Conservation (phyloP, 2,797 vertebrate genomes). For the Vireo griseus region DNA sequence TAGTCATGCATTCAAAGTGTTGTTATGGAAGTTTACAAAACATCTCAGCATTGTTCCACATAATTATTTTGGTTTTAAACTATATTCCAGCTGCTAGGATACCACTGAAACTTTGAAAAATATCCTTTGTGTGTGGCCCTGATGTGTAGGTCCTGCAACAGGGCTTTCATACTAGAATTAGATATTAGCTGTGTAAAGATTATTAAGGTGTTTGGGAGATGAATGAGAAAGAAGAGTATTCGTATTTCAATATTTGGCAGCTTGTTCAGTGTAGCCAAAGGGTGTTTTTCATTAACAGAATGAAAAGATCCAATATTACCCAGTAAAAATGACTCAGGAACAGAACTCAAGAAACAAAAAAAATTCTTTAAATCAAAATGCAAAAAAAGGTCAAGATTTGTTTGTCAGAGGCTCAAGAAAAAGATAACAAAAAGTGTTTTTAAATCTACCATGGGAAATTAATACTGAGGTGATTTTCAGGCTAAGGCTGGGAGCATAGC, state of each 20-base stretch:
- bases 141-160: not conserved
- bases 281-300: not conserved
- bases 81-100: not conserved
- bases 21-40: not conserved
- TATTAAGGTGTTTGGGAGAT: not conserved
- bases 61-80: not conserved
- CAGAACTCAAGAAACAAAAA: not conserved
- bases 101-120: not conserved
- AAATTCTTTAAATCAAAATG: not conserved
- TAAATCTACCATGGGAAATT: slow-evolving; percentile 66
- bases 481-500: slow-evolving; percentile 47
- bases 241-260: not conserved
- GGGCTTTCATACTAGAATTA: not conserved
- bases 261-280: not conserved
- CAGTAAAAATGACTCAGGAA: not conserved
- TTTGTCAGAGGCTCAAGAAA: slow-evolving; percentile 35
- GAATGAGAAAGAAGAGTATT: not conserved
- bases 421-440: slow-evolving; percentile 50
- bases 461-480: slow-evolving; percentile 64
- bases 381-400: slow-evolving; percentile 1
- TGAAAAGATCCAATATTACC: not conserved
- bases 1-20: not conserved
- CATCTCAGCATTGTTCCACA: not conserved
- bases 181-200: not conserved
- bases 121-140: not conserved